A percentile compares a stretch with the other conserved stretches of the same genome.
Evolutionary conservation across 2,113 vertebrate species (phyloP).

Genomic region (Ellobius talpinus): DNA sequence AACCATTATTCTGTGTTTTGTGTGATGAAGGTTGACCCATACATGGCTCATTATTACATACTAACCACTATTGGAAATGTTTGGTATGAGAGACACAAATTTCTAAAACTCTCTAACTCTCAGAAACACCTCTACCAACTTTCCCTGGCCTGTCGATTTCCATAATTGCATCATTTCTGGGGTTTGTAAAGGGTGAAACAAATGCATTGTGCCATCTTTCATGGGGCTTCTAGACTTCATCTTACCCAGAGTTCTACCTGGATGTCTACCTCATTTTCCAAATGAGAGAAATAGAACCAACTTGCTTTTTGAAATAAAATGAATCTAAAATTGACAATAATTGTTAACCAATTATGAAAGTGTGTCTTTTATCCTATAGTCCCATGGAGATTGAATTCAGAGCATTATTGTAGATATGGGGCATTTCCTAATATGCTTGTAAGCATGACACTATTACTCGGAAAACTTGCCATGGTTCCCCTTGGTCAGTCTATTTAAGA

Average conservation of each 20-base stretch:
- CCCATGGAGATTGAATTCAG: neutral
- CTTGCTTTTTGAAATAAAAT: conserved; percentile 2
- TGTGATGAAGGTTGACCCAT: neutral
- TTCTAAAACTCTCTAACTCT: neutral
- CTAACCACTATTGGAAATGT: neutral
- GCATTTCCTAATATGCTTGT: neutral
- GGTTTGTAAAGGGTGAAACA: neutral
- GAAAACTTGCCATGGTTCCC: neutral
- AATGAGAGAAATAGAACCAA: neutral
- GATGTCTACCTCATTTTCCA: neutral
- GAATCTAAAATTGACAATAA: neutral
- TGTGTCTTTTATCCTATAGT: neutral
- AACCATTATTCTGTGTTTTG: neutral
- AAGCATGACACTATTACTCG: neutral
- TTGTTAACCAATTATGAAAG: neutral
- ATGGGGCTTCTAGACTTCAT: neutral
- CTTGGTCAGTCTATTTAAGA: neutral
- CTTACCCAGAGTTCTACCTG: neutral
- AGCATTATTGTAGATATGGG: neutral
- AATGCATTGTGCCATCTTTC: neutral
- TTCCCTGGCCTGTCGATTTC: neutral
- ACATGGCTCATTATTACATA: neutral
- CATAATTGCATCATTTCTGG: neutral
- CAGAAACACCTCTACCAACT: conserved; percentile 19
- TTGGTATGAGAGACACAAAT: neutral